Percentiles rank a stretch among this genome's conserved stretches.
Conservation (phyloP, 1,140 invertebrate species). For the Solenopsis invicta region DNA sequence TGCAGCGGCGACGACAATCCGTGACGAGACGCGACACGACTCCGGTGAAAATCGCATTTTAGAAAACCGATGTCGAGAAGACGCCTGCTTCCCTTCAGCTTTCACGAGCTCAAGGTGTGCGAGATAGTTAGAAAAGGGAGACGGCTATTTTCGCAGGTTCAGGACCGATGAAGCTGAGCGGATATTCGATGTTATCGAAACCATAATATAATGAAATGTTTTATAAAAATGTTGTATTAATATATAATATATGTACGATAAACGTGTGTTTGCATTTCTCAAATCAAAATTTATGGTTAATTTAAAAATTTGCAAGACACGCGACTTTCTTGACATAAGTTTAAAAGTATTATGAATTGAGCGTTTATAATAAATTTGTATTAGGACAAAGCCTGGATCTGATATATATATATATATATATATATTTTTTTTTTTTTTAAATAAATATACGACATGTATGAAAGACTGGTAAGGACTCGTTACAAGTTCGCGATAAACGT, state of each 20-base stretch:
- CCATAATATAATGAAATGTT: neutral
- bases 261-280: neutral
- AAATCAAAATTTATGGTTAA: neutral
- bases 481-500: neutral
- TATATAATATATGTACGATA: slow-evolving; percentile 3
- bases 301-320: neutral
- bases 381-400: neutral
- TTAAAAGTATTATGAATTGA: neutral
- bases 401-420: no score
- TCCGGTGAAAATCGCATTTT: neutral
- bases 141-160: neutral
- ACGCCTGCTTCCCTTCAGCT: neutral
- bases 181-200: neutral
- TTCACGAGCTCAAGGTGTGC: neutral
- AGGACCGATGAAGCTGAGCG: neutral
- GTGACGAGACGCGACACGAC: no score
- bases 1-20: slow-evolving; percentile 40
- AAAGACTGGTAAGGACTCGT: no score
- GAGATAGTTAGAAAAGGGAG: neutral
- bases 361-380: neutral
- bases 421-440: no score
- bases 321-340: neutral
- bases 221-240: neutral
- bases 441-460: neutral
- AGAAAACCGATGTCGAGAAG: neutral